Conservation (phyloP, 2,888 invertebrate species). For the Limnephilus marmoratus region DNA sequence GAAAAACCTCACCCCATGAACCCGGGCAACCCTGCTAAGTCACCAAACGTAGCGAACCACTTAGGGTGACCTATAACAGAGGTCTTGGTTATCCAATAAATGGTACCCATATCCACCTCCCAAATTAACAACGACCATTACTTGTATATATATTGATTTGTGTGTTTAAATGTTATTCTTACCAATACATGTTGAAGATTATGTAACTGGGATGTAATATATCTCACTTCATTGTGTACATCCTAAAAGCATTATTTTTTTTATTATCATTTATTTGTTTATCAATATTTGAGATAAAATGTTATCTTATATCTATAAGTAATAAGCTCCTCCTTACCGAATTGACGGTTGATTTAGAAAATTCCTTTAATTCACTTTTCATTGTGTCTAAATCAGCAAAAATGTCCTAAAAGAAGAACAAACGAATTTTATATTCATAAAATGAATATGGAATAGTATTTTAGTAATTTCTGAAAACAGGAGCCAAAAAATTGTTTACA, state of each 20-base stretch:
- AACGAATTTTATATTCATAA: not conserved
- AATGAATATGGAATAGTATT: no score
- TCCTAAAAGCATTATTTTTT: slow-evolving; percentile 6
- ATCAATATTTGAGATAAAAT: not conserved
- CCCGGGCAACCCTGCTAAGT: no score
- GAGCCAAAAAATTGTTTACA: not conserved
- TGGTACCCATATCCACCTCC: no score
- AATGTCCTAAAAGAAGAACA: slow-evolving; percentile 27
- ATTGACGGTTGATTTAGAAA: slow-evolving; percentile 5
- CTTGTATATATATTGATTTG: not conserved
- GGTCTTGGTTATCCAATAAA: no score
- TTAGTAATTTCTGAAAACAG: no score
- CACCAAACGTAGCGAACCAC: no score
- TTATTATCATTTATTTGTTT: not conserved
- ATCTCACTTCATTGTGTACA: slow-evolving; percentile 27
- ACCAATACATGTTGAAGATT: slow-evolving; percentile 44
- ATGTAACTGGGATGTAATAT: slow-evolving; percentile 33
- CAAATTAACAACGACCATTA: not conserved
- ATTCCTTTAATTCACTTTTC: slow-evolving; percentile 20
- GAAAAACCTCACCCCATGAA: no score
- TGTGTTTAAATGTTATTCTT: not conserved
- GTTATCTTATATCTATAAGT: not conserved
- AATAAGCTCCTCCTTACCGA: not conserved
- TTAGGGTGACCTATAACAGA: no score
- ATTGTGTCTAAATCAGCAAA: slow-evolving; percentile 29